Percentiles rank a stretch among this genome's conserved stretches.
Conservation (phyloP, 92 coral and sea anemone species). For the Heliopora coerulea region DNA sequence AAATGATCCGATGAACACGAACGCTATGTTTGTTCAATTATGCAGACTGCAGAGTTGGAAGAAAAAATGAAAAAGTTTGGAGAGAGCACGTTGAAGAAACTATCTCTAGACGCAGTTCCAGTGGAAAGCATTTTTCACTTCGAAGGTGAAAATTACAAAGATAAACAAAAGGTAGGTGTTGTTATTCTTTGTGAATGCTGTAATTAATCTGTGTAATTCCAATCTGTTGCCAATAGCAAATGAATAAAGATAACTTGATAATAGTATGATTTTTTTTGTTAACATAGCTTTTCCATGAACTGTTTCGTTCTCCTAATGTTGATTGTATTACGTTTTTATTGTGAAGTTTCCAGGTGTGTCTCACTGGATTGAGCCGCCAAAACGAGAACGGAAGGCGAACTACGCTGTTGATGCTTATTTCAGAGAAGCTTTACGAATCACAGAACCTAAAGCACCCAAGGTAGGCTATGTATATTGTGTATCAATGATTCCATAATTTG, state of each 20-base stretch:
- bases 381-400: constrained; percentile 97
- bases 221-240: too few relatives aligned
- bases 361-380: constrained; percentile 99
- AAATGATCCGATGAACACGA: too few relatives aligned
- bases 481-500: too few relatives aligned
- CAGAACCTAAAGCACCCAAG: constrained; percentile 97
- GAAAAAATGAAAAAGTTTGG: constrained; percentile 99
- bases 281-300: neutral
- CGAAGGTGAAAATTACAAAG: constrained; percentile 98
- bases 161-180: constrained; percentile 84
- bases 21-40: constrained; percentile 11
- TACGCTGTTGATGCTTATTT: constrained; percentile 99
- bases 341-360: constrained; percentile 82
- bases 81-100: constrained; percentile 83
- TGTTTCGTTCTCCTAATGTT: neutral
- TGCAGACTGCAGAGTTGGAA: constrained; percentile 86
- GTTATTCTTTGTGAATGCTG: neutral
- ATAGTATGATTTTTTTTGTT: too few relatives aligned
- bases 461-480: too few relatives aligned
- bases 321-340: neutral
- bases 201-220: too few relatives aligned
- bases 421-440: constrained; percentile 89
- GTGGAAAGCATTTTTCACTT: constrained; percentile 95
- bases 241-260: too few relatives aligned
- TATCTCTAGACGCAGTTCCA: constrained; percentile 88